Evolutionary conservation across 2,888 invertebrate species (phyloP).

Genomic region (Drosophila parthenogenetica): DNA sequence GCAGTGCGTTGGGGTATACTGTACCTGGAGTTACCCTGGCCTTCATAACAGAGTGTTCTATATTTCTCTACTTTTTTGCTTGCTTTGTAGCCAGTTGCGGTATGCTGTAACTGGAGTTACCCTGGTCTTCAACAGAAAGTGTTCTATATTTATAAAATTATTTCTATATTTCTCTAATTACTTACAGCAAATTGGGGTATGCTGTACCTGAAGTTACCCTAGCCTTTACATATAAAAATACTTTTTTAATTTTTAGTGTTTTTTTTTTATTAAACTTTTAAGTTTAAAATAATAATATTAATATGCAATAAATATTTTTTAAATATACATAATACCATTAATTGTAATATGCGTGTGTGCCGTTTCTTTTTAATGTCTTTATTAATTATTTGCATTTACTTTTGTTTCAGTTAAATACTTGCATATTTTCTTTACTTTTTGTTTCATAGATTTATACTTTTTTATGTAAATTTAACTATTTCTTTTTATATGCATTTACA

Average conservation of each 20-base stretch:
- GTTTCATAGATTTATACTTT: constrained; percentile 18
- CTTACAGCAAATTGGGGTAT: too few relatives aligned
- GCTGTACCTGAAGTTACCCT: too few relatives aligned
- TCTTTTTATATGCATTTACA: constrained; percentile 74
- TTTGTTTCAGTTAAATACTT: constrained; percentile 53
- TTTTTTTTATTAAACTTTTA: constrained; percentile 81
- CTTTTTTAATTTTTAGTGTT: constrained; percentile 14
- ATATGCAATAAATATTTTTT: constrained; percentile 80
- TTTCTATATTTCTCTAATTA: too few relatives aligned
- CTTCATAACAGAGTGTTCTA: too few relatives aligned
- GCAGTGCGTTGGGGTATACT: not conserved
- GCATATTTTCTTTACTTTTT: not conserved
- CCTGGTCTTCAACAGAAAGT: too few relatives aligned
- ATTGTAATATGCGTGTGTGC: constrained; percentile 74
- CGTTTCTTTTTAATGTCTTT: constrained; percentile 57
- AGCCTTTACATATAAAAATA: not conserved
- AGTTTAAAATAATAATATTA: constrained; percentile 77
- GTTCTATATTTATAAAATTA: too few relatives aligned
- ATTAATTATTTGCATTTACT: constrained; percentile 54
- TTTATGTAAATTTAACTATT: constrained; percentile 80
- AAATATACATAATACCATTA: constrained; percentile 79
- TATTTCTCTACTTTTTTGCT: too few relatives aligned
- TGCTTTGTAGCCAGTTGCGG: too few relatives aligned
- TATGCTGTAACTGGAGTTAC: too few relatives aligned
- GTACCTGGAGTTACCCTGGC: not conserved